Percentiles rank a stretch among this genome's conserved stretches.
phyloP scores from a whole-genome alignment of 2,113 vertebrate genomes.

The Mobula birostris region DNA sequence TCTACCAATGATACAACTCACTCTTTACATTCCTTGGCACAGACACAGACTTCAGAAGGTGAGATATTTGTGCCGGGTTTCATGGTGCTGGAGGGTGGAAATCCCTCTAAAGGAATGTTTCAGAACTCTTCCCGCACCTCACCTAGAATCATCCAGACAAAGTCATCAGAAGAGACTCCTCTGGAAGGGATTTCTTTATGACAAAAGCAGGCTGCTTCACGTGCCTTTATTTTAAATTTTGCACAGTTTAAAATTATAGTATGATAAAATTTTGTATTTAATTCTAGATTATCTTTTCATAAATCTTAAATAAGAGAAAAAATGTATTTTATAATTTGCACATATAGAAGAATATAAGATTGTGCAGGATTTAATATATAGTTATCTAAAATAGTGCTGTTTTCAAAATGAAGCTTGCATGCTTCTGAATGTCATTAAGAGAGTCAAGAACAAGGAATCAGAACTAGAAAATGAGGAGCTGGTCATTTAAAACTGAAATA shows the following conservation, averaged over 20 bases:
- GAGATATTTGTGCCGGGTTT: conserved; percentile 43
- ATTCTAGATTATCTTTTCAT: not conserved
- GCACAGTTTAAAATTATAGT: conserved; percentile 30
- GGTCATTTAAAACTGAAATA: too few species aligned
- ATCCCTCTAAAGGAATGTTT: not conserved
- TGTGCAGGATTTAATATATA: conserved; percentile 27
- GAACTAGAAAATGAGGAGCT: too few species aligned
- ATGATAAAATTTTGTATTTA: conserved; percentile 29
- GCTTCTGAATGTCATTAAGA: not conserved
- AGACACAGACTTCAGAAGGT: conserved; percentile 49
- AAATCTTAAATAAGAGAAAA: not conserved
- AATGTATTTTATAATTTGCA: conserved; percentile 18
- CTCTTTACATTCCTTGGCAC: conserved; percentile 55
- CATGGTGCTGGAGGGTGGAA: not conserved
- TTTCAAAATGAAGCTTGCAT: not conserved
- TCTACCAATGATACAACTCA: conserved; percentile 47
- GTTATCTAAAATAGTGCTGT: not conserved
- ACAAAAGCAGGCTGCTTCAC: not conserved
- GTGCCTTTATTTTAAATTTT: conserved; percentile 1
- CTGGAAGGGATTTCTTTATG: not conserved
- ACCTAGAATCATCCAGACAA: not conserved
- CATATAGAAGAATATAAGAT: not conserved
- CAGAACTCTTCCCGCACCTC: not conserved
- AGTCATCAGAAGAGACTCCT: not conserved
- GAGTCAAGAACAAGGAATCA: too few species aligned